phyloP scores from a whole-genome alignment of 2,888 invertebrate species.

The Chironomus tentans region DNA sequence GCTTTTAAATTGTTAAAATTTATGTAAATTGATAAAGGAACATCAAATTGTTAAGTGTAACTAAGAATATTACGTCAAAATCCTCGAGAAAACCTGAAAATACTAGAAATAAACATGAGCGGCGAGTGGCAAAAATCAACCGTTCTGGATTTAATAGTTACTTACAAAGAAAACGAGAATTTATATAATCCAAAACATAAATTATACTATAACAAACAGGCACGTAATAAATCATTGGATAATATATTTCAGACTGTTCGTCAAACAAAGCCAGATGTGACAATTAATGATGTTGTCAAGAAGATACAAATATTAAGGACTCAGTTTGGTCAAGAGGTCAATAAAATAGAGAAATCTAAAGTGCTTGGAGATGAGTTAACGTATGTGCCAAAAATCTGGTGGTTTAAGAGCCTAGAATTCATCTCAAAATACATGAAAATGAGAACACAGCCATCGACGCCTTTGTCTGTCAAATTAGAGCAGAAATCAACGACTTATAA shows the following conservation, averaged over 20 bases:
- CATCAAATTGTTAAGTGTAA: not conserved
- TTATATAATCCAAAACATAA: not conserved
- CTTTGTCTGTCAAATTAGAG: not conserved
- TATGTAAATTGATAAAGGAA: not conserved
- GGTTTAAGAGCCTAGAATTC: not conserved
- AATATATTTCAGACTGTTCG: not conserved
- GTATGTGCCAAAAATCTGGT: conserved; percentile 7
- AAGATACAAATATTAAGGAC: conserved; percentile 12
- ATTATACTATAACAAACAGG: conserved; percentile 14
- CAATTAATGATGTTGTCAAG: not conserved
- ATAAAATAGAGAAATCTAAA: conserved; percentile 14
- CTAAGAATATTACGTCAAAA: not conserved
- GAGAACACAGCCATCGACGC: not conserved
- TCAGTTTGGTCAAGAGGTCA: conserved; percentile 19
- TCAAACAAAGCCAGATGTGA: not conserved
- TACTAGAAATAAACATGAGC: not conserved
- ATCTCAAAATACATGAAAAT: conserved; percentile 2
- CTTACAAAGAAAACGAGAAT: not conserved
- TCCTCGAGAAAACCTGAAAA: not conserved
- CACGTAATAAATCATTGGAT: not conserved
- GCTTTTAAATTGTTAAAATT: not conserved
- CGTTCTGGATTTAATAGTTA: not conserved
- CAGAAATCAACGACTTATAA: not conserved
- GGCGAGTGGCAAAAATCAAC: not conserved
- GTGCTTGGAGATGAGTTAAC: not conserved